Conservation (phyloP, 2,888 invertebrate genomes). For the Dolichopus griseipennis region DNA sequence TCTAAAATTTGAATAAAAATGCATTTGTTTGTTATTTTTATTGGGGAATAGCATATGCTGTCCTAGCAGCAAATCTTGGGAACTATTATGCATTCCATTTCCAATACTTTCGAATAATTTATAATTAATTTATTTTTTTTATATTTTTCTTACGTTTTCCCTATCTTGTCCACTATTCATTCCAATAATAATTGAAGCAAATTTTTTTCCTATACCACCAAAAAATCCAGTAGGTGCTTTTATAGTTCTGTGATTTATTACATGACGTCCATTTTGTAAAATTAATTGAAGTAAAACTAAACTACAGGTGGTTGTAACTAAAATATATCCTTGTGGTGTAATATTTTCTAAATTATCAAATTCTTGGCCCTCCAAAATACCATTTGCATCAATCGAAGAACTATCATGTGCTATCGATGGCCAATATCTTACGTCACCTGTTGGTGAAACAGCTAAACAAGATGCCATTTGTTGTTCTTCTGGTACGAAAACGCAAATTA, state of each 20-base stretch:
- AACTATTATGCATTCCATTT: neutral
- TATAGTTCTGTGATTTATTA: slow-evolving; percentile 57
- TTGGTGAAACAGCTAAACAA: slow-evolving; percentile 87
- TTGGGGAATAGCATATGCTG: neutral
- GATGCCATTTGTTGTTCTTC: slow-evolving; percentile 60
- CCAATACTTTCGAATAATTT: neutral
- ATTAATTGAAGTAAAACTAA: slow-evolving; percentile 62
- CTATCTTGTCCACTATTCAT: slow-evolving; percentile 38
- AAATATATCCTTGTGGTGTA: slow-evolving; percentile 64
- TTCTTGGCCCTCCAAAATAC: slow-evolving; percentile 81
- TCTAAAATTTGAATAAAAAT: too few species aligned
- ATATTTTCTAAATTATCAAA: slow-evolving; percentile 65
- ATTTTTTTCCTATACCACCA: slow-evolving; percentile 71
- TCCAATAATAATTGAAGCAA: slow-evolving; percentile 42
- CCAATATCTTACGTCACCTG: slow-evolving; percentile 88
- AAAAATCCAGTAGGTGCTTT: slow-evolving; percentile 73
- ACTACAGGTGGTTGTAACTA: slow-evolving; percentile 87
- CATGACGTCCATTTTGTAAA: slow-evolving; percentile 56
- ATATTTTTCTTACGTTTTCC: slow-evolving; percentile 35
- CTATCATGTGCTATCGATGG: slow-evolving; percentile 80
- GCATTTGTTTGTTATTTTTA: neutral
- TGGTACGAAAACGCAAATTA: slow-evolving; percentile 63
- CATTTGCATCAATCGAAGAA: slow-evolving; percentile 71
- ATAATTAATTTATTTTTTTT: neutral
- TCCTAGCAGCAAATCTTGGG: too few species aligned